phyloP scores from a whole-genome alignment of 1,140 invertebrate species.

The Tetramorium alpestre region DNA sequence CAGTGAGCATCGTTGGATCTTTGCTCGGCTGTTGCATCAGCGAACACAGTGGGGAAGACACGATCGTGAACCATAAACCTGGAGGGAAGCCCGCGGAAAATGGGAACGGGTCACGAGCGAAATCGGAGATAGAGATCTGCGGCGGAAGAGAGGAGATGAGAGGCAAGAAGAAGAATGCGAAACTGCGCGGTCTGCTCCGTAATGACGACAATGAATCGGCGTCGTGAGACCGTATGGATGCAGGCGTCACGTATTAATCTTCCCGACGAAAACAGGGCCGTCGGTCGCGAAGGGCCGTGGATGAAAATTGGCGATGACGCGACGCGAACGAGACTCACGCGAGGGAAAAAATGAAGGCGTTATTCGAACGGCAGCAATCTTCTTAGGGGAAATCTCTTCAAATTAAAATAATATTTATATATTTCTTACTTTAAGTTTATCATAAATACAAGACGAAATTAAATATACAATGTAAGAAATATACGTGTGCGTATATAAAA shows the following conservation, averaged over 20 bases:
- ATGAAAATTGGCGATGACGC: background rate
- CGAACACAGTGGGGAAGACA: background rate
- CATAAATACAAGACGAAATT: background rate
- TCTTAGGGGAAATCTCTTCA: background rate
- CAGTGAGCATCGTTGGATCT: background rate
- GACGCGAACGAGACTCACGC: background rate
- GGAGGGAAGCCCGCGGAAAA: background rate
- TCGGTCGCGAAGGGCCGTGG: background rate
- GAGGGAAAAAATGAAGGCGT: background rate
- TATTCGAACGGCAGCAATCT: background rate
- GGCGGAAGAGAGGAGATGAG: background rate
- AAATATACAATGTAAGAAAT: background rate
- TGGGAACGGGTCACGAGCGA: constrained; percentile 1
- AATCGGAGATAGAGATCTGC: background rate
- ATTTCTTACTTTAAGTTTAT: background rate
- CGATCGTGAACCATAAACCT: background rate
- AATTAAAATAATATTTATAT: background rate
- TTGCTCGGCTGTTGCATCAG: background rate
- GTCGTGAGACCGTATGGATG: background rate
- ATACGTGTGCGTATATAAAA: background rate
- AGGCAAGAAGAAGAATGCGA: background rate
- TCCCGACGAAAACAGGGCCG: constrained; percentile 1
- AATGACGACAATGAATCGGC: constrained; percentile 37
- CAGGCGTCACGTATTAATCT: constrained; percentile 59
- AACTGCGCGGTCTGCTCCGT: background rate